phyloP scores from a whole-genome alignment of 2,888 invertebrate species.

The Geotrupes spiniger region DNA sequence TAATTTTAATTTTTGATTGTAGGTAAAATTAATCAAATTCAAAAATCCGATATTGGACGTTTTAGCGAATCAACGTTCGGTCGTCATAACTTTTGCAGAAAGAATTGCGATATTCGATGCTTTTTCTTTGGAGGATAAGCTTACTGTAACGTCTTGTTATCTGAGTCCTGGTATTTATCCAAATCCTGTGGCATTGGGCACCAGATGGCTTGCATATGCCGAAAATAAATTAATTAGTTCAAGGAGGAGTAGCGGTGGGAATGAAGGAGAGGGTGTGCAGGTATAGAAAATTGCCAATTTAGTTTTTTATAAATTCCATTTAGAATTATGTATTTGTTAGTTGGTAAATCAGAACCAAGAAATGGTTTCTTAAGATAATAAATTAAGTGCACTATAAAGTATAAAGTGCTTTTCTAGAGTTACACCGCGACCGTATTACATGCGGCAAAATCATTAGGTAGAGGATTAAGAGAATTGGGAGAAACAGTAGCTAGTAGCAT shows the following conservation, averaged over 20 bases:
- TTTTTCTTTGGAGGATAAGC: constrained; percentile 78
- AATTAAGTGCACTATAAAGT: no score
- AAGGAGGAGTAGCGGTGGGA: constrained; percentile 78
- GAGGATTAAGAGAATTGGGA: constrained; percentile 84
- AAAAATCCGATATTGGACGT: constrained; percentile 87
- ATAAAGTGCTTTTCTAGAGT: constrained; percentile 57
- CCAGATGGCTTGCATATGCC: constrained; percentile 81
- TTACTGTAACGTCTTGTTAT: constrained; percentile 87
- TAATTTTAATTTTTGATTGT: constrained; percentile 14
- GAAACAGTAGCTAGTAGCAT: constrained; percentile 90
- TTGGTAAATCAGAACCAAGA: no score
- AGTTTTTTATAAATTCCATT: constrained; percentile 8
- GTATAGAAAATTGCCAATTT: constrained; percentile 29
- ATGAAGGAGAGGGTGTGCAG: constrained; percentile 61
- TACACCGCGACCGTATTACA: constrained; percentile 92
- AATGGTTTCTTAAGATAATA: no score
- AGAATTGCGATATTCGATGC: constrained; percentile 90
- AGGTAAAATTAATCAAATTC: constrained; percentile 83
- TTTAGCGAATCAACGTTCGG: constrained; percentile 81
- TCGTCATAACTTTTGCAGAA: constrained; percentile 86
- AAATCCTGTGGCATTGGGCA: constrained; percentile 85
- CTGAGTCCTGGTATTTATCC: constrained; percentile 76
- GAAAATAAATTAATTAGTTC: constrained; percentile 80
- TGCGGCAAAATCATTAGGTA: constrained; percentile 90
- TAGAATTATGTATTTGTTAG: no score